A percentile compares a stretch with the other conserved stretches of the same genome.
Evolutionary conservation across 2,888 invertebrate species (phyloP).

Genomic region (Anarsia innoxiella): DNA sequence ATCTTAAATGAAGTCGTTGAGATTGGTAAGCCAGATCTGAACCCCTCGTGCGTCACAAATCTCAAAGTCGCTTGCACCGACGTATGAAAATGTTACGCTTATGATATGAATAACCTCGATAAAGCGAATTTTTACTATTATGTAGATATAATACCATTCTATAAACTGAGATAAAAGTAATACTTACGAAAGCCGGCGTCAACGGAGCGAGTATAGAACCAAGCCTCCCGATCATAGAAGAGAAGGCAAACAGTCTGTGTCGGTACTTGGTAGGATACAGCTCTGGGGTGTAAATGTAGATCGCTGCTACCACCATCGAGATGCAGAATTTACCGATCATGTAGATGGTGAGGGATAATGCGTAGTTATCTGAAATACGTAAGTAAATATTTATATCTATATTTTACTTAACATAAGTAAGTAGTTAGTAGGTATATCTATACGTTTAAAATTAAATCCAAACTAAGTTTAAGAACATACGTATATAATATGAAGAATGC

Average conservation of each 20-base stretch:
- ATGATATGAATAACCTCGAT: neutral
- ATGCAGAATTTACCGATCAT: conserved; percentile 77
- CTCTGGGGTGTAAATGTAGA: conserved; percentile 79
- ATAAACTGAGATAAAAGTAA: neutral
- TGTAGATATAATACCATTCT: neutral
- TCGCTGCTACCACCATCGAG: conserved; percentile 73
- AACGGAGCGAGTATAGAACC: conserved; percentile 81
- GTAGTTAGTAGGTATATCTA: too few species aligned
- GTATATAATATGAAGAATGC: too few species aligned
- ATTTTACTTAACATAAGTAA: too few species aligned
- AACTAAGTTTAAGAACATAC: too few species aligned
- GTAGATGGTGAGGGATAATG: conserved; percentile 58
- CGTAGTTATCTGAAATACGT: conserved; percentile 26
- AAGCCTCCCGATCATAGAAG: conserved; percentile 80
- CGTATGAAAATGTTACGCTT: too few species aligned
- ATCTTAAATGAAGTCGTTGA: too few species aligned
- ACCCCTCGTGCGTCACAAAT: too few species aligned
- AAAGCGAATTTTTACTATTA: neutral
- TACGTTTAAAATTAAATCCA: too few species aligned
- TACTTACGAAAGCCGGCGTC: conserved; percentile 75
- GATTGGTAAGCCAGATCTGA: too few species aligned
- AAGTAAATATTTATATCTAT: too few species aligned
- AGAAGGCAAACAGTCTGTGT: conserved; percentile 77
- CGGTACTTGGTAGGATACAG: conserved; percentile 79
- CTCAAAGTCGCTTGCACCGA: too few species aligned